Conservation (phyloP, 2,888 invertebrate species). For the Orchesellides sinensis region DNA sequence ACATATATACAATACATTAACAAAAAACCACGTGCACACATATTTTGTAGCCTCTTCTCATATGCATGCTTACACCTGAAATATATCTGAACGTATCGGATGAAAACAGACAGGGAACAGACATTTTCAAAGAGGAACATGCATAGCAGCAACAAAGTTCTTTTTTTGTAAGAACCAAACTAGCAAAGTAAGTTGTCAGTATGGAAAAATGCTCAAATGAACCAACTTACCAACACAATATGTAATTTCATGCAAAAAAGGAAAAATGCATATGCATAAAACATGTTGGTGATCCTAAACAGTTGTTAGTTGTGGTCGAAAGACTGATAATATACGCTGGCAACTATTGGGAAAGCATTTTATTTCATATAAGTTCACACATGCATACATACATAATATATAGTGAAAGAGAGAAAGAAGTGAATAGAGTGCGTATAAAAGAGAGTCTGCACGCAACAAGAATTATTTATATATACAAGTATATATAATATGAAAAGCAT, state of each 20-base stretch:
- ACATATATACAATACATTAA: too few species aligned
- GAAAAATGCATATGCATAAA: not conserved
- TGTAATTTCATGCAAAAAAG: not conserved
- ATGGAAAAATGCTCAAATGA: not conserved
- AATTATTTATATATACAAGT: too few species aligned
- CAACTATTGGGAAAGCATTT: too few species aligned
- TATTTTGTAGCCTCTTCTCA: not conserved
- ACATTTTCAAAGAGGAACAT: constrained; percentile 12
- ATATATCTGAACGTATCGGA: not conserved
- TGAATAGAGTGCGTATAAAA: too few species aligned
- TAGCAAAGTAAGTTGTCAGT: not conserved
- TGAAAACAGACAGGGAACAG: constrained; percentile 42
- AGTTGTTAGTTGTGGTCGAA: not conserved
- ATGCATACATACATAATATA: too few species aligned
- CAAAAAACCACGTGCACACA: too few species aligned
- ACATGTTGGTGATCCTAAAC: not conserved
- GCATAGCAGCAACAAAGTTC: constrained; percentile 10
- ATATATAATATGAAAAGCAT: too few species aligned
- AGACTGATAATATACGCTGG: too few species aligned
- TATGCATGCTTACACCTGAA: not conserved
- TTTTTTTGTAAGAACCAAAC: not conserved
- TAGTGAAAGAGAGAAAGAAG: too few species aligned
- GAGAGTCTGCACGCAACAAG: too few species aligned
- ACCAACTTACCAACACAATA: not conserved
- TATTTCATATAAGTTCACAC: too few species aligned